Base-by-base conservation (phyloP, 2,888 invertebrate species). In the Belgica antarctica region DNA sequence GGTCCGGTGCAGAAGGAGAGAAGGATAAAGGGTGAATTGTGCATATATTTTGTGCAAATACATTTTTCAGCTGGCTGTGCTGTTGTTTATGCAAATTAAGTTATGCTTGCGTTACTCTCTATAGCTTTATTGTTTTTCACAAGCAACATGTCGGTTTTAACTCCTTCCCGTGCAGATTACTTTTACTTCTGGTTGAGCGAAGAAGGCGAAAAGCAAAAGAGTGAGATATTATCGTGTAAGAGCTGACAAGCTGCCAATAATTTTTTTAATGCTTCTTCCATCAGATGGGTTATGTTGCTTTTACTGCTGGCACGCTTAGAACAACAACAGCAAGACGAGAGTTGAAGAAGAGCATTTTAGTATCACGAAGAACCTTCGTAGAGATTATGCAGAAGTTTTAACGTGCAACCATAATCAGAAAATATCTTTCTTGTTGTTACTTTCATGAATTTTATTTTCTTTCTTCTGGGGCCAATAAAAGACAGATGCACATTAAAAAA, bases 231-330 rank as follows among this genome's bases (percentile, higher is more conserved):
- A 59, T 2, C 19, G 15, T 27, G n/a, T 52, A 62, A 19, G 19
- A 62, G 34, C 57, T 34, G 52, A 57, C 57, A 68, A 68, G 57
- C 34, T 68, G 68, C 68, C 57, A 68, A 68, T 68, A 66, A 66
- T 17, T 7, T 63, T 46, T 65, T 65, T 65, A 12, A 65, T 62
- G 31, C 34, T 59, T 2, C 12, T 12, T 52, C 52, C 3, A 10
- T 46, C 57, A 17, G 47, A 17, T 57, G 57, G 19, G 2, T 59
- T 59, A n/a, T n/a, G 1, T 59, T n/a, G 59, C 27, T 27, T 52
- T 19, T 7, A 52, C 52, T 52, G 52, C 17, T 52, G 52, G 19
- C 52, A 52, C 52, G 52, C 52, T 52, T 52, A 52, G 52, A n/a
- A 52, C 7, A 52, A 52, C 52, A 46, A 46, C 10, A 52, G 22